Percentiles rank a stretch among this genome's conserved stretches.
phyloP scores from a whole-genome alignment of 2,888 invertebrate genomes.

The Apeira syringaria region DNA sequence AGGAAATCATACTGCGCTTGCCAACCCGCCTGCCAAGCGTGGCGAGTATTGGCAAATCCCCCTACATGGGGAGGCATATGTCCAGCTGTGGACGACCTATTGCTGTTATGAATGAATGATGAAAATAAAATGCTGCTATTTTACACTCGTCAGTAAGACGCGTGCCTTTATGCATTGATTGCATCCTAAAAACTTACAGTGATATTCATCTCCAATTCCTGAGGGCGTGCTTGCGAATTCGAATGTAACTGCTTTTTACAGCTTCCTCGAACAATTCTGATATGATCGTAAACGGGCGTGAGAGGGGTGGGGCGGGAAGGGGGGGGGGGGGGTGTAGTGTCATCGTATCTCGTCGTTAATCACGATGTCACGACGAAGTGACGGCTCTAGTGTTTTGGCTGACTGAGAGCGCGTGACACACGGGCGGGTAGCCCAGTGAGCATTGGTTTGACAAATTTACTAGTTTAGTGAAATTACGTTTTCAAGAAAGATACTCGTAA shows the following conservation, averaged over 20 bases:
- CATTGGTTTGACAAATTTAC: background rate
- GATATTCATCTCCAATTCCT: slow-evolving; percentile 21
- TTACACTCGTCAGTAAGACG: too few relatives aligned
- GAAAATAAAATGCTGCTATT: too few relatives aligned
- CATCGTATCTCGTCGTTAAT: slow-evolving; percentile 62
- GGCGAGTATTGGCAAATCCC: too few relatives aligned
- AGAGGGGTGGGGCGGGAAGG: background rate
- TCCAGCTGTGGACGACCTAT: too few relatives aligned
- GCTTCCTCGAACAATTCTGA: slow-evolving; percentile 18
- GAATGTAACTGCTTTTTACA: slow-evolving; percentile 20
- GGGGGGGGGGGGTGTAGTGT: slow-evolving; percentile 31
- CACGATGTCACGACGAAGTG: slow-evolving; percentile 60
- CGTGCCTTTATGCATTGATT: too few relatives aligned
- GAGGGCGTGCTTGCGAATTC: slow-evolving; percentile 20
- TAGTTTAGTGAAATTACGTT: too few relatives aligned
- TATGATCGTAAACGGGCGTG: slow-evolving; percentile 17
- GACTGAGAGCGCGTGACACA: slow-evolving; percentile 33
- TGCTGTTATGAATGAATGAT: too few relatives aligned
- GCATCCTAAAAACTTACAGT: background rate
- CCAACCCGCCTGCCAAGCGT: too few relatives aligned
- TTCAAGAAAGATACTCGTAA: too few relatives aligned
- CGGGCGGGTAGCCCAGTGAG: background rate
- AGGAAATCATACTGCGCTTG: too few relatives aligned
- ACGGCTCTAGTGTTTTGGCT: slow-evolving; percentile 52
- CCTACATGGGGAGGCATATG: too few relatives aligned